These are phyloP conservation scores for Cariama cristata DNA, from an alignment of 2,113 vertebrate species.

Conservation along the genomic window DNA sequence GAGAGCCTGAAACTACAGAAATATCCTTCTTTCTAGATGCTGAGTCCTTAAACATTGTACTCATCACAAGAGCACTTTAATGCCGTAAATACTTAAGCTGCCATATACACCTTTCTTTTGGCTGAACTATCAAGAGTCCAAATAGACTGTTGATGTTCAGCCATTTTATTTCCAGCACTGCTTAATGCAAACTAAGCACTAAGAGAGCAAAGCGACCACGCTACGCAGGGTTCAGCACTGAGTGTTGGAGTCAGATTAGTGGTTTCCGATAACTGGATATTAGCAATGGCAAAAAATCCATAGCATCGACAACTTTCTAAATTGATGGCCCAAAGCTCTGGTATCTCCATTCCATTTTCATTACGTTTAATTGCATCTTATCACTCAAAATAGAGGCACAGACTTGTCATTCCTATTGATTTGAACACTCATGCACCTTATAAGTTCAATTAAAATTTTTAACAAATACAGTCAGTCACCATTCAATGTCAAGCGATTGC, in stretches of 20 bases:
- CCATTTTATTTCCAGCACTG: background rate
- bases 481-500: background rate
- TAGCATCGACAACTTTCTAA: background rate
- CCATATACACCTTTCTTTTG: background rate
- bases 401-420: background rate
- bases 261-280: constrained; percentile 27
- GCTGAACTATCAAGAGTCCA: background rate
- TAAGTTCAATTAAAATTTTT: background rate
- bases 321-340: constrained; percentile 23
- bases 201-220: background rate
- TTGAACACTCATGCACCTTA: background rate
- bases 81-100: background rate
- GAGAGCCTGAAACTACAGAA: background rate
- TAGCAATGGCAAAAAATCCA: constrained; percentile 11
- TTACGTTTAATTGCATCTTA: constrained; percentile 3
- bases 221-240: background rate
- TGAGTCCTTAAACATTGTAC: background rate
- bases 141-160: background rate
- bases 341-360: background rate
- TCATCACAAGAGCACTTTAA: background rate
- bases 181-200: background rate
- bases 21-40: background rate
- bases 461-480: background rate
- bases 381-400: background rate
- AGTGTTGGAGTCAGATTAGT: background rate